Evolutionary conservation across 1,140 invertebrate species (phyloP), one percentile per base, ranked within the genome.

Genomic region (Scaptomyza hsui): DNA sequence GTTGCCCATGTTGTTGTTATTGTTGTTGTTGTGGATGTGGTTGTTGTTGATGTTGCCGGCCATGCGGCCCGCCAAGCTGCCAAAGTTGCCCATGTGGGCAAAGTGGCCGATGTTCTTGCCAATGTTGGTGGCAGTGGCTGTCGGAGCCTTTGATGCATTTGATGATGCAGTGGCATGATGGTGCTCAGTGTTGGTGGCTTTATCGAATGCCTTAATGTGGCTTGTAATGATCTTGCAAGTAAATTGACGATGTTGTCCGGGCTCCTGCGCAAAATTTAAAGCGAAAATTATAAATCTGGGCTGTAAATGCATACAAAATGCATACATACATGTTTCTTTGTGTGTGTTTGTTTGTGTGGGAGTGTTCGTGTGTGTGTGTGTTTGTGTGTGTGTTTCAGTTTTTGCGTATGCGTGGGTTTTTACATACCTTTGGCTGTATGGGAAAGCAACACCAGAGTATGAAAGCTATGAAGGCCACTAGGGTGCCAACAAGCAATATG

Each of bases 361-460:
- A 26, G 41, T n/a, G 24, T 29, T 9, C 49, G 44, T 42, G 35
- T 26, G 18, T 42, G 29, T 41, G 12, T 19, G 35, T 56, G 26
- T 53, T 49, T 60, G 47, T 41, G 26, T 26, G 29, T 13, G 29
- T 10, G 10, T 63, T 15, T 51, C 29, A 51, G 42, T 60, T 37
- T 35, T 29, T 24, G 26, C 51, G 49, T 48, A 21, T 55, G 48
- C 57, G 57, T 53, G 15, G 9, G 13, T 19, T 15, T 68, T 6
- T 42, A 61, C 51, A 19, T 60, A 91, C 94, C 91, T 93, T 94
- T n/a, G 93, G 94, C 41, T 93, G 92, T 48, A 94, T 93, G 29
- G 94, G 94, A 80, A 94, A 94, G 78, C 94, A 94, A 78, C 94
- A 94, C 94, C 94, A 94, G 9, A 94, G 78, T 24, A 94, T 92